Evolutionary conservation across 2,888 invertebrate genomes (phyloP).

Genomic region (Polymixis flavicincta): DNA sequence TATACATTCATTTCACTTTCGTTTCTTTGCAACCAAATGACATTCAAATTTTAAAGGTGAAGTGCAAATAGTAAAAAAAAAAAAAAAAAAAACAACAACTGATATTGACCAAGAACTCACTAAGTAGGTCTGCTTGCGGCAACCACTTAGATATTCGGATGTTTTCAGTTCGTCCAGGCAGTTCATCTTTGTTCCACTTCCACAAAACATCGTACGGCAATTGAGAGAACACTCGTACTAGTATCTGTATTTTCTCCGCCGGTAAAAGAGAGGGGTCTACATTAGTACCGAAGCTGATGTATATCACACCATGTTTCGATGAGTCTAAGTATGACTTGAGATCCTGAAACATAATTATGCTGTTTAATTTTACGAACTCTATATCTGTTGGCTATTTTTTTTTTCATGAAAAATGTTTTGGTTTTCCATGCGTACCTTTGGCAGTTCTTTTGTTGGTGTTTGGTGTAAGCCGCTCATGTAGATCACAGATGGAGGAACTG

Average conservation of each 20-base stretch:
- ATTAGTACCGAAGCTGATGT: slow-evolving; percentile 80
- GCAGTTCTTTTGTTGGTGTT: slow-evolving; percentile 63
- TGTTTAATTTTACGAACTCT: too few relatives aligned
- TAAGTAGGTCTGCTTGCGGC: slow-evolving; percentile 76
- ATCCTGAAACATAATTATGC: slow-evolving; percentile 68
- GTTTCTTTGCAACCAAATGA: background rate
- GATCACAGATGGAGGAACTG: slow-evolving; percentile 70
- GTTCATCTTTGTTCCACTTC: slow-evolving; percentile 77
- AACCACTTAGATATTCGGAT: slow-evolving; percentile 79
- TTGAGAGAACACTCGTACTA: slow-evolving; percentile 74
- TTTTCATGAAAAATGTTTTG: too few relatives aligned
- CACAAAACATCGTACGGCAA: slow-evolving; percentile 78
- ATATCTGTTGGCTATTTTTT: too few relatives aligned
- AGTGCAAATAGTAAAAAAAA: too few relatives aligned
- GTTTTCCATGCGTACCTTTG: slow-evolving; percentile 57
- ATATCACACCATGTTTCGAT: slow-evolving; percentile 76
- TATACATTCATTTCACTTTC: background rate
- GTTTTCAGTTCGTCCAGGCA: slow-evolving; percentile 73
- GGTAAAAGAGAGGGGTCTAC: slow-evolving; percentile 72
- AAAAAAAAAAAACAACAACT: too few relatives aligned
- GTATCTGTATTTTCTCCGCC: slow-evolving; percentile 69
- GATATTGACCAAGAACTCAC: slow-evolving; percentile 36
- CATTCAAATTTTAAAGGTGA: too few relatives aligned
- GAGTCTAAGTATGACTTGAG: slow-evolving; percentile 74
- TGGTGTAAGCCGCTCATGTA: slow-evolving; percentile 71